These are phyloP conservation scores for Heteronetta atricapilla DNA, from an alignment of 2,113 vertebrate genomes.

Conservation along the genomic window DNA sequence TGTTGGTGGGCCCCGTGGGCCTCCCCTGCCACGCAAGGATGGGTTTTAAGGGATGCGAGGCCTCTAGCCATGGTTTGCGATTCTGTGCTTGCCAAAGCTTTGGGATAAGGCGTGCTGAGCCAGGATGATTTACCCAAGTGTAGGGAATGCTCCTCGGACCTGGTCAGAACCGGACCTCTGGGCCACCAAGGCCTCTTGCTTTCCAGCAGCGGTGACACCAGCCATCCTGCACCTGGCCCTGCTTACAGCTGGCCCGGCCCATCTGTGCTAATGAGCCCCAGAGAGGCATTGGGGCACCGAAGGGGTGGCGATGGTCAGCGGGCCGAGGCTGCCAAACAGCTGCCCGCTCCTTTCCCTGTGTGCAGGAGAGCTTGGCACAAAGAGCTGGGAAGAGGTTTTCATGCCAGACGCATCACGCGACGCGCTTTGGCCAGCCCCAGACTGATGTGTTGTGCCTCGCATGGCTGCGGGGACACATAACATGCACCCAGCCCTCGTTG, in stretches of 20 bases:
- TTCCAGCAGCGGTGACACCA: not conserved
- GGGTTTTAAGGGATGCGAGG: not conserved
- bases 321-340: too few species aligned
- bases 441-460: too few species aligned
- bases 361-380: too few species aligned
- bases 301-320: too few species aligned
- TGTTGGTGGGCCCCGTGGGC: accelerated
- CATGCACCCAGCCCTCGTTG: too few species aligned
- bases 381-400: too few species aligned
- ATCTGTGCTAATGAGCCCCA: not conserved
- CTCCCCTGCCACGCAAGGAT: not conserved
- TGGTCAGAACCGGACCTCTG: not conserved
- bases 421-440: too few species aligned
- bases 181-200: not conserved
- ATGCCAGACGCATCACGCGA: too few species aligned
- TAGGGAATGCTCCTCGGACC: not conserved
- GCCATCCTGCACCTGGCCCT: not conserved
- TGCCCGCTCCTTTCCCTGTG: too few species aligned
- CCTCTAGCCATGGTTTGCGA: not conserved
- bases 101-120: not conserved
- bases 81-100: not conserved
- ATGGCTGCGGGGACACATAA: too few species aligned
- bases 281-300: not conserved
- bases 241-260: not conserved
- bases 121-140: not conserved